These are phyloP conservation scores for Hartigia nigra DNA, from an alignment of 2,888 invertebrate genomes.

Conservation along the genomic window DNA sequence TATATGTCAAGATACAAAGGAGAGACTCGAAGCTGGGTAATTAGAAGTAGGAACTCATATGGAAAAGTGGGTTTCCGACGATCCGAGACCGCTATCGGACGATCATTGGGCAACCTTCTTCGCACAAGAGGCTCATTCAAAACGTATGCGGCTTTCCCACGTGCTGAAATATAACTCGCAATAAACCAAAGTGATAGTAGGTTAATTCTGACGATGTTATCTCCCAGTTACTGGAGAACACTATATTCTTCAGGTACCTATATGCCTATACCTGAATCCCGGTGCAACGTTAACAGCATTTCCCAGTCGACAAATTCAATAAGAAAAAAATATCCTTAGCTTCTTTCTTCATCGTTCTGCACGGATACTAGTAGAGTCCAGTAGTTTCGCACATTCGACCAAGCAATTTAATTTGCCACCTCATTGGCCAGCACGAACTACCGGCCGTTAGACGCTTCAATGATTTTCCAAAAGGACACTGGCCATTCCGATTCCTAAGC, in stretches of 20 bases:
- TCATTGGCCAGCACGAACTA: conserved; percentile 38
- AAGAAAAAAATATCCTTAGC: not conserved
- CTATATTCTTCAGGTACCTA: not conserved
- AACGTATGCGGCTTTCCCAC: conserved; percentile 57
- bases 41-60: conserved; percentile 40
- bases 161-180: conserved; percentile 62
- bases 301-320: not conserved
- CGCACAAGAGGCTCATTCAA: conserved; percentile 55
- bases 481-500: conserved; percentile 21
- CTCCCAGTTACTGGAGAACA: conserved; percentile 20
- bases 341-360: not conserved
- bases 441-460: conserved; percentile 23
- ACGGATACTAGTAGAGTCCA: not conserved
- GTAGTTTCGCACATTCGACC: not conserved
- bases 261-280: not conserved
- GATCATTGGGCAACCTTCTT: conserved; percentile 63
- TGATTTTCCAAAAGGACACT: conserved; percentile 42
- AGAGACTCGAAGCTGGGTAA: conserved; percentile 29
- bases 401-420: conserved; percentile 47
- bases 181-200: conserved; percentile 63
- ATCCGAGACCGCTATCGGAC: conserved; percentile 58
- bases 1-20: not conserved
- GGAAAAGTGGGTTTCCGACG: conserved; percentile 63
- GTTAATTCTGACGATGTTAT: conserved; percentile 62
- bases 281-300: not conserved